phyloP scores from a whole-genome alignment of 2,113 vertebrate species.

The Emydura subglobosa region DNA sequence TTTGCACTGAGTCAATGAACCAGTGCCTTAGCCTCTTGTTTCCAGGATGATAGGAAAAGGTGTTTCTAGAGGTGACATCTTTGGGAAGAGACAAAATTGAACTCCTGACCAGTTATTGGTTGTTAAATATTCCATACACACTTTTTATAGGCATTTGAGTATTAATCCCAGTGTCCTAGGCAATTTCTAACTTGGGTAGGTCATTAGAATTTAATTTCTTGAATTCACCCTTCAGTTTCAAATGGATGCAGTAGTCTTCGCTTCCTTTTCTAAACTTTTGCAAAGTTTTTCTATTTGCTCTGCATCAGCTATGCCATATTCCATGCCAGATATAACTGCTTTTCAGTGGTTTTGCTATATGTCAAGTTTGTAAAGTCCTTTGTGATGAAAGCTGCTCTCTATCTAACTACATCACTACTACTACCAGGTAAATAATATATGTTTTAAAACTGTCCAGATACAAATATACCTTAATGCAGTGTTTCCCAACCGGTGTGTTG shows the following conservation, averaged over 20 bases:
- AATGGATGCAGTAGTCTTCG: conserved; percentile 39
- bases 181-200: conserved; percentile 7
- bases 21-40: not conserved
- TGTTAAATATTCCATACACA: not conserved
- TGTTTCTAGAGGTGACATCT: not conserved
- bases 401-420: conserved; percentile 19
- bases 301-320: conserved; percentile 36
- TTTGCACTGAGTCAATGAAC: not conserved
- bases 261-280: conserved; percentile 47
- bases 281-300: conserved; percentile 18
- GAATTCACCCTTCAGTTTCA: not conserved
- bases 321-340: not conserved
- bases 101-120: not conserved
- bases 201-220: not conserved
- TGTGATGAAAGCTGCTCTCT: conserved; percentile 33
- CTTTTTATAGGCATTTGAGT: not conserved
- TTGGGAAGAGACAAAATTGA: not conserved
- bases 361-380: conserved; percentile 45
- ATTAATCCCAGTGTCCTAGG: conserved; percentile 15
- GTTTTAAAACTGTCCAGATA: conserved; percentile 40
- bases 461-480: not conserved
- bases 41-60: not conserved
- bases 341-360: conserved; percentile 25
- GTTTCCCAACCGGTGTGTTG: too few species aligned
- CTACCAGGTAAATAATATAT: not conserved